phyloP scores from a whole-genome alignment of 2,113 vertebrate species.

The Phyllostomus discolor region DNA sequence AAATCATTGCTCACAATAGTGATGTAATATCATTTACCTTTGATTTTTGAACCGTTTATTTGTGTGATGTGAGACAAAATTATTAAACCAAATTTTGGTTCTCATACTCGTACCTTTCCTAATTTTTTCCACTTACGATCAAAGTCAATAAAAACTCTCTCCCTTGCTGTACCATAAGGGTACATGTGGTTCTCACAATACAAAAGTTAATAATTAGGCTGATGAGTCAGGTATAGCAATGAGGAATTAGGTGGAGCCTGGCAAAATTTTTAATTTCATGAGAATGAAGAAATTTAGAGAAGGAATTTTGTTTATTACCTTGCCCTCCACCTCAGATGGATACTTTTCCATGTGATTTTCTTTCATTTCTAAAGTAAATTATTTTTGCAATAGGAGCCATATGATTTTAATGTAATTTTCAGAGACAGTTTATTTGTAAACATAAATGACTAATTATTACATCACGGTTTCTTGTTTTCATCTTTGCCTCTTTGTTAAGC shows the following conservation, averaged over 20 bases:
- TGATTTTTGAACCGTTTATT: background rate
- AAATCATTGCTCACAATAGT: background rate
- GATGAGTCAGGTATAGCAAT: constrained; percentile 29
- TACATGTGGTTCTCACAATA: background rate
- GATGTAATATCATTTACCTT: background rate
- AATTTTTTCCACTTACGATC: background rate
- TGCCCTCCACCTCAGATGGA: background rate
- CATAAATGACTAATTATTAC: constrained; percentile 38
- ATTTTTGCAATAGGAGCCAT: background rate
- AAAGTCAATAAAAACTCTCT: background rate
- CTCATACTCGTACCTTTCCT: background rate
- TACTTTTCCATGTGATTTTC: background rate
- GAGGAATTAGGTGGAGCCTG: constrained; percentile 37
- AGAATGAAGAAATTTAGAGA: background rate
- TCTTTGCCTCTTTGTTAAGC: constrained; percentile 19
- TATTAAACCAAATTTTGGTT: background rate
- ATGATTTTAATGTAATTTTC: background rate
- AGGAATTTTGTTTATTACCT: background rate
- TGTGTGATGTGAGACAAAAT: background rate
- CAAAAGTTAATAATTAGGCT: constrained; percentile 40
- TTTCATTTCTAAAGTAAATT: constrained; percentile 14
- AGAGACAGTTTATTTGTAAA: constrained; percentile 50
- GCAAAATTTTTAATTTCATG: constrained; percentile 19
- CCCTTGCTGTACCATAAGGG: background rate
- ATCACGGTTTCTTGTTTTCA: constrained; percentile 4